Evolutionary conservation across 2,888 invertebrate genomes (phyloP).

Genomic region (Lepidonotus clava): DNA sequence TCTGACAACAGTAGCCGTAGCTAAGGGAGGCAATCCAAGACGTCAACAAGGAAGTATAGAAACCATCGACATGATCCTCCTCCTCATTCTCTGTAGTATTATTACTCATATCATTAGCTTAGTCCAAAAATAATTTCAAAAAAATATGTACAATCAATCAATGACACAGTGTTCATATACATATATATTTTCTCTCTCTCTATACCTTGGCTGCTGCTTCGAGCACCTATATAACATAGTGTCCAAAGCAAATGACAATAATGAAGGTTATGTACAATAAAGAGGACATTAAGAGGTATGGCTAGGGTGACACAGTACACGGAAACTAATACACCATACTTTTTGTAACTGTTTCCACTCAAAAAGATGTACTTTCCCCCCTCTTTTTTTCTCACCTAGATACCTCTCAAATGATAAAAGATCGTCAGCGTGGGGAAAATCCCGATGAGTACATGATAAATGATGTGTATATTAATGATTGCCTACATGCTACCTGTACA

Average conservation of each 20-base stretch:
- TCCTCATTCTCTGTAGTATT: background rate
- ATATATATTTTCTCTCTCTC: constrained; percentile 52
- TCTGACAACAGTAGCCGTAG: constrained; percentile 52
- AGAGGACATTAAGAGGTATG: constrained; percentile 32
- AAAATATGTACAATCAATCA: constrained; percentile 54
- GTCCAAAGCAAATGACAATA: constrained; percentile 52
- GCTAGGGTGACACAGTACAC: constrained; percentile 13
- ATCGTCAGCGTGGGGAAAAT: background rate
- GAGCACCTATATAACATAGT: constrained; percentile 41
- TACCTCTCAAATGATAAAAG: constrained; percentile 11
- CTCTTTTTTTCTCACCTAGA: constrained; percentile 5
- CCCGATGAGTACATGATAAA: constrained; percentile 30
- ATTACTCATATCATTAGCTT: constrained; percentile 51
- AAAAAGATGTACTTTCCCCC: background rate
- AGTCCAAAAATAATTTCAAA: constrained; percentile 56
- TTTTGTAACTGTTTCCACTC: constrained; percentile 9
- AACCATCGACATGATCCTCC: constrained; percentile 24
- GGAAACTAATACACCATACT: constrained; percentile 38
- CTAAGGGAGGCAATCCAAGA: constrained; percentile 33
- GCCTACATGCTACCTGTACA: no score
- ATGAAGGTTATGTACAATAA: background rate
- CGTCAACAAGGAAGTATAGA: constrained; percentile 12
- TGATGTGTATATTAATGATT: constrained; percentile 12
- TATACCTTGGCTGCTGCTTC: constrained; percentile 8
- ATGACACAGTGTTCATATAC: constrained; percentile 48